phyloP scores from a whole-genome alignment of 2,888 invertebrate genomes.

The Leucoma salicis region DNA sequence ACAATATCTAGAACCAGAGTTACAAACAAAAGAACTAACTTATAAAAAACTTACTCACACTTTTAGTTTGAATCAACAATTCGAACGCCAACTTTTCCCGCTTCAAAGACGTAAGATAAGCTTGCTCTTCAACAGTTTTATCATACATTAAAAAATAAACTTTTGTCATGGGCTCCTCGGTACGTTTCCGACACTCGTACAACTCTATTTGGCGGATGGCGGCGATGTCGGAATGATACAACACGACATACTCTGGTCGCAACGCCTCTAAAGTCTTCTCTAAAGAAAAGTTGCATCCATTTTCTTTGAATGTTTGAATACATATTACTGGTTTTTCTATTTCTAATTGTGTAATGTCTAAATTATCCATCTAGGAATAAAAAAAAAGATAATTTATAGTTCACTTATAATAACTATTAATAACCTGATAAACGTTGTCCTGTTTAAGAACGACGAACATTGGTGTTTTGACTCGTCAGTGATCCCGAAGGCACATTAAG shows the following conservation, averaged over 20 bases:
- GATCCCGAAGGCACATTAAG: too few relatives aligned
- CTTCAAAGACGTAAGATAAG: conserved; percentile 93
- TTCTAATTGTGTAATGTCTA: conserved; percentile 85
- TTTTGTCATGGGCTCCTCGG: conserved; percentile 77
- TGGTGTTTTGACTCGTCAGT: too few relatives aligned
- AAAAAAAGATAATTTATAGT: too few relatives aligned
- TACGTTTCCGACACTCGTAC: conserved; percentile 84
- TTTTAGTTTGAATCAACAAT: conserved; percentile 94
- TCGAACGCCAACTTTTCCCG: conserved; percentile 98
- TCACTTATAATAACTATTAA: too few relatives aligned
- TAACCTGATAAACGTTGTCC: too few relatives aligned
- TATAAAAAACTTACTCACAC: conserved; percentile 85
- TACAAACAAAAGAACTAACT: too few relatives aligned
- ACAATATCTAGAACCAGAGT: too few relatives aligned
- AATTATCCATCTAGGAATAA: conserved; percentile 82
- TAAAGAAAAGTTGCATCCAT: conserved; percentile 87
- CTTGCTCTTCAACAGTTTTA: conserved; percentile 98
- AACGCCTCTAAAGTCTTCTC: conserved; percentile 85
- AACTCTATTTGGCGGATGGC: conserved; percentile 95
- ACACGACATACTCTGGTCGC: conserved; percentile 90
- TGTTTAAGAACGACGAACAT: too few relatives aligned
- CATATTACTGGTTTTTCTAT: conserved; percentile 86
- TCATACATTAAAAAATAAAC: conserved; percentile 96
- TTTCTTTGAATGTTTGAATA: conserved; percentile 90
- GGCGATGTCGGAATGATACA: conserved; percentile 94